phyloP scores from a whole-genome alignment of 2,797 vertebrate genomes.

The Falco rusticolus region DNA sequence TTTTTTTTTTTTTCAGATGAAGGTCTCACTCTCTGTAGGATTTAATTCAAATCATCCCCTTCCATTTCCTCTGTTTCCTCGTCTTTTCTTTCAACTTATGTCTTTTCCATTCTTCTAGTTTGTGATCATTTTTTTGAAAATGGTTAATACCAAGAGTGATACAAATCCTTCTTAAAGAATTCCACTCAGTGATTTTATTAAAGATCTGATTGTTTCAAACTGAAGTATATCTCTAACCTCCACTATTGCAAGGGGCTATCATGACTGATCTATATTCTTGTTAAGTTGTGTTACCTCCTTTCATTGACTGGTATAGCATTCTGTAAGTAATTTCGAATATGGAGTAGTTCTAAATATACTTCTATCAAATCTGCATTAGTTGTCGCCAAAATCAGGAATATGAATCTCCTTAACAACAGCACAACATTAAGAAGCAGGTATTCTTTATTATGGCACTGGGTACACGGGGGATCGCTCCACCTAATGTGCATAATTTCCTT shows the following conservation, averaged over 20 bases:
- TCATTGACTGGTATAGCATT: not conserved
- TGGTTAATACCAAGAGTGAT: not conserved
- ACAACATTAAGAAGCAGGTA: no score
- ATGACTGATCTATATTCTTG: not conserved
- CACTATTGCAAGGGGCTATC: not conserved
- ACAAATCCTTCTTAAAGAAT: constrained; percentile 12
- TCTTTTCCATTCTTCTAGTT: not conserved
- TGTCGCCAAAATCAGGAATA: no score
- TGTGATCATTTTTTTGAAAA: not conserved
- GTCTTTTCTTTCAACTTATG: not conserved
- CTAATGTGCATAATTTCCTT: no score
- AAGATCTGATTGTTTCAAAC: not conserved
- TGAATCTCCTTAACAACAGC: no score
- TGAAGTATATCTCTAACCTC: not conserved
- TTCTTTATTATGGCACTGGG: no score
- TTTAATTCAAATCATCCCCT: not conserved
- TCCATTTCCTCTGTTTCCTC: not conserved
- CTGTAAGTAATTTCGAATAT: not conserved
- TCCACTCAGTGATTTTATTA: constrained; percentile 1
- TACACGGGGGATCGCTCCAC: no score
- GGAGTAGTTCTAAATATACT: not conserved
- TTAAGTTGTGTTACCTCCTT: not conserved
- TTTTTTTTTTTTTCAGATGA: not conserved
- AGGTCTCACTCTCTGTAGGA: not conserved
- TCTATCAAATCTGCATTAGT: not conserved